These are phyloP conservation scores for Artemia franciscana DNA, from an alignment of 1,140 invertebrate genomes.

Conservation along the genomic window DNA sequence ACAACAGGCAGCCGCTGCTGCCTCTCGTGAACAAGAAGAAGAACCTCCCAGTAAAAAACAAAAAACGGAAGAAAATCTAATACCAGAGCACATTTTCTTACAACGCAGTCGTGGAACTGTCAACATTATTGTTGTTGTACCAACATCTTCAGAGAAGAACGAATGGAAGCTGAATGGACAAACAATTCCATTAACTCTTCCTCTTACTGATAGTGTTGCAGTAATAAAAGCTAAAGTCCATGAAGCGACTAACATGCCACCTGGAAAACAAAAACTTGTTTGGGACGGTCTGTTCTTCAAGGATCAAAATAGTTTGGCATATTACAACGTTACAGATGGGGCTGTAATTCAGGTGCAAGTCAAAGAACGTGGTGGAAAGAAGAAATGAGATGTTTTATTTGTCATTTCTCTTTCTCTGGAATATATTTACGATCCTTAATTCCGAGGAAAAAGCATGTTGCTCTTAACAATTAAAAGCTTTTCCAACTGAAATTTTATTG, in stretches of 20 bases:
- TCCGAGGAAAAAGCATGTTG: too few relatives aligned
- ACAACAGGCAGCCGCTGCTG: background rate
- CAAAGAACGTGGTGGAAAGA: conserved; percentile 91
- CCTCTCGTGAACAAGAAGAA: conserved; percentile 29
- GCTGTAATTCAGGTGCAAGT: conserved; percentile 66
- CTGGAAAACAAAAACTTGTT: conserved; percentile 87
- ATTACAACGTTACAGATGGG: conserved; percentile 73
- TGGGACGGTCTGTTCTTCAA: conserved; percentile 94
- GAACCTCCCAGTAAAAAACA: conserved; percentile 68
- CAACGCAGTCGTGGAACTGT: conserved; percentile 40
- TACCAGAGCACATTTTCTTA: conserved; percentile 65
- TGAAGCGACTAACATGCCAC: conserved; percentile 74
- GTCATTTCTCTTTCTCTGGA: too few relatives aligned
- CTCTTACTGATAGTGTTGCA: conserved; percentile 52
- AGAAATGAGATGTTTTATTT: conserved; percentile 66
- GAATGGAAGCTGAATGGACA: conserved; percentile 96
- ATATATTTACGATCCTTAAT: too few relatives aligned
- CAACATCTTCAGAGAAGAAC: conserved; percentile 49
- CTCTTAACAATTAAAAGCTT: too few relatives aligned
- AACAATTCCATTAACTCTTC: conserved; percentile 47
- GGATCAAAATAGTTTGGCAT: conserved; percentile 80
- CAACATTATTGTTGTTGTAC: conserved; percentile 50
- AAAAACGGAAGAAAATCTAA: conserved; percentile 72
- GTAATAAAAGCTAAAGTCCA: conserved; percentile 72
- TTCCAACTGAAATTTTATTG: too few relatives aligned